Percentiles rank a stretch among this genome's conserved stretches.
Evolutionary conservation across 1,140 invertebrate genomes (phyloP).

Genomic region (Teleogryllus occipitalis): DNA sequence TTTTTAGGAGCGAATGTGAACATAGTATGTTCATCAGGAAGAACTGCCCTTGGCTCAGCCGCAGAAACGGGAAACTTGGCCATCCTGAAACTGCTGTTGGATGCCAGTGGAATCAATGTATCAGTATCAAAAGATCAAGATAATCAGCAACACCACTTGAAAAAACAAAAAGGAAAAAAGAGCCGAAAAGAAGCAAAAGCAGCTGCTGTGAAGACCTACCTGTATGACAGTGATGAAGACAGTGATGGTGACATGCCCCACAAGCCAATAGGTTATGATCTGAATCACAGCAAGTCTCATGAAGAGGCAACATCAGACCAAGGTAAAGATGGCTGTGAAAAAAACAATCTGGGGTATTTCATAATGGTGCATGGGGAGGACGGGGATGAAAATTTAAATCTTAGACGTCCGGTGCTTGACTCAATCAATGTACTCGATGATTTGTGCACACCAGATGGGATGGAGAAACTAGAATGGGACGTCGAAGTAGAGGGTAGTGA

Average conservation of each 20-base stretch:
- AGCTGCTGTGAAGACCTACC: neutral
- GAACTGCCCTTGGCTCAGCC: constrained; percentile 39
- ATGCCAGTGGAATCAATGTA: neutral
- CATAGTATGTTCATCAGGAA: constrained; percentile 37
- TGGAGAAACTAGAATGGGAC: constrained; percentile 51
- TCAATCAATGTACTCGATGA: constrained; percentile 28
- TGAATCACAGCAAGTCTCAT: neutral
- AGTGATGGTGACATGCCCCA: neutral
- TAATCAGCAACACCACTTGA: neutral
- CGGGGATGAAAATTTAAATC: neutral
- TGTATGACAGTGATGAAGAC: neutral
- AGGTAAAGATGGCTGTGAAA: constrained; percentile 22
- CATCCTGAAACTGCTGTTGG: constrained; percentile 35
- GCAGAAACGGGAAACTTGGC: constrained; percentile 38
- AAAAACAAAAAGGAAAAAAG: constrained; percentile 6
- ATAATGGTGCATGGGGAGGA: constrained; percentile 23
- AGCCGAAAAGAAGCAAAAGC: neutral
- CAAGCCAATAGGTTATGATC: neutral
- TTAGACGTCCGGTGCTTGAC: neutral
- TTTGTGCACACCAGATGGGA: constrained; percentile 47
- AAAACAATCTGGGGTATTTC: constrained; percentile 32
- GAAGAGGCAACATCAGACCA: neutral
- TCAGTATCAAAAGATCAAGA: constrained; percentile 13
- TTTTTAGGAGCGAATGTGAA: constrained; percentile 40
- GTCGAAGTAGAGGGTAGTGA: constrained; percentile 39